phyloP scores from a whole-genome alignment of 2,888 invertebrate species.

The Mythimna lalbum region DNA sequence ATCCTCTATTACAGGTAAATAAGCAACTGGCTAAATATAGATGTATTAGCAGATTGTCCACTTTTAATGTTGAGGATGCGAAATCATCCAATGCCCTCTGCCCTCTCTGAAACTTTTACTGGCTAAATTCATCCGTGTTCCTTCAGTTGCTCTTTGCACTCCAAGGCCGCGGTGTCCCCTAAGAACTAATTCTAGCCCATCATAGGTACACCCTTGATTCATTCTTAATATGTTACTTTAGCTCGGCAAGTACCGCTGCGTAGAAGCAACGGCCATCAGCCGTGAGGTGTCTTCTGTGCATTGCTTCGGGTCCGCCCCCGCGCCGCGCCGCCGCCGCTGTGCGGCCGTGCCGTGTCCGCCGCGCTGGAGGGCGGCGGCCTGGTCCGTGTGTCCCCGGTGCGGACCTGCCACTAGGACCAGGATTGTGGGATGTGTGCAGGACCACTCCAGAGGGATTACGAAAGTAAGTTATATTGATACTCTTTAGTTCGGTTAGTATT shows the following conservation, averaged over 20 bases:
- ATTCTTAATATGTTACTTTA: conserved; percentile 76
- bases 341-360: conserved; percentile 95
- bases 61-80: no score
- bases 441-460: conserved; percentile 85
- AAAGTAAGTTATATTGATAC: conserved; percentile 72
- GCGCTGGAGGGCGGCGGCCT: conserved; percentile 94
- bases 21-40: no score
- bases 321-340: conserved; percentile 91
- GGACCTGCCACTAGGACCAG: conserved; percentile 94
- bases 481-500: conserved; percentile 92
- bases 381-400: conserved; percentile 95
- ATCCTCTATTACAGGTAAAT: neutral
- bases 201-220: no score
- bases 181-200: no score
- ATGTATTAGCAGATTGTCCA: no score
- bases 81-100: no score
- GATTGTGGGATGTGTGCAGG: conserved; percentile 93
- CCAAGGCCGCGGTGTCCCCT: no score
- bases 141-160: no score
- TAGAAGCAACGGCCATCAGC: conserved; percentile 92
- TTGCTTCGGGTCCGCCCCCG: conserved; percentile 91
- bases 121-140: no score
- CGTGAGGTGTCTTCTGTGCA: conserved; percentile 90
- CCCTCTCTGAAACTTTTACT: no score
- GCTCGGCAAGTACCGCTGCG: conserved; percentile 93